Evolutionary conservation across 2,797 vertebrate species (phyloP).

Genomic region (Antennarius maculatus): DNA sequence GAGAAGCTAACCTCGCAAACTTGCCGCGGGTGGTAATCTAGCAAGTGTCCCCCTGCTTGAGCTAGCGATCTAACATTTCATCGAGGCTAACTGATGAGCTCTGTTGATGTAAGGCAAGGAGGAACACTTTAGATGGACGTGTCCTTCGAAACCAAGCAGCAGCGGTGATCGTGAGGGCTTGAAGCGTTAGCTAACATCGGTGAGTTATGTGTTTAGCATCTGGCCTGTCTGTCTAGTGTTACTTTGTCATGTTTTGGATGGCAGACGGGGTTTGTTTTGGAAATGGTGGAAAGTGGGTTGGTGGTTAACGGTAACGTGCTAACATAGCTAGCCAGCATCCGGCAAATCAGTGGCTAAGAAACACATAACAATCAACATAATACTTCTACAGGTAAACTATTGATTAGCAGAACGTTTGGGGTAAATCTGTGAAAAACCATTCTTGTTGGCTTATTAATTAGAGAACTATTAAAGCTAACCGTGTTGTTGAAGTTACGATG

Average conservation of each 20-base stretch:
- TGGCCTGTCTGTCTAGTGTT: constrained; percentile 4
- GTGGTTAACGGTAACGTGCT: constrained; percentile 35
- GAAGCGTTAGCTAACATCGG: background rate
- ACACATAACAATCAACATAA: background rate
- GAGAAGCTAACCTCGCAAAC: constrained; percentile 59
- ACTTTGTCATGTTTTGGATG: constrained; percentile 1
- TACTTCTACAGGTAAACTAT: accelerated
- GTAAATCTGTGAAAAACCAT: accelerated
- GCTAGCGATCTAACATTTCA: constrained; percentile 24
- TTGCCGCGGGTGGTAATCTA: constrained; percentile 36
- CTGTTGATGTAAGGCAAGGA: background rate
- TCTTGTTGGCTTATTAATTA: background rate
- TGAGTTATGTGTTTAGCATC: background rate
- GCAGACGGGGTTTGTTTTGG: constrained; percentile 55
- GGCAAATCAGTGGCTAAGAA: background rate
- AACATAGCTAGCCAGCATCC: constrained; percentile 28
- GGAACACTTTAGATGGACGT: background rate
- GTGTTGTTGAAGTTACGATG: constrained; percentile 1
- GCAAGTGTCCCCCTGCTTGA: constrained; percentile 21
- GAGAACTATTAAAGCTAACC: background rate
- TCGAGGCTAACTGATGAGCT: constrained; percentile 15
- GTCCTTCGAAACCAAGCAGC: background rate
- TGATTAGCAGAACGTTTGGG: background rate
- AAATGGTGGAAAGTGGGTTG: constrained; percentile 17
- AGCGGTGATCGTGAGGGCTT: accelerated